phyloP scores from a whole-genome alignment of 2,797 vertebrate species.

The Lophius americanus region DNA sequence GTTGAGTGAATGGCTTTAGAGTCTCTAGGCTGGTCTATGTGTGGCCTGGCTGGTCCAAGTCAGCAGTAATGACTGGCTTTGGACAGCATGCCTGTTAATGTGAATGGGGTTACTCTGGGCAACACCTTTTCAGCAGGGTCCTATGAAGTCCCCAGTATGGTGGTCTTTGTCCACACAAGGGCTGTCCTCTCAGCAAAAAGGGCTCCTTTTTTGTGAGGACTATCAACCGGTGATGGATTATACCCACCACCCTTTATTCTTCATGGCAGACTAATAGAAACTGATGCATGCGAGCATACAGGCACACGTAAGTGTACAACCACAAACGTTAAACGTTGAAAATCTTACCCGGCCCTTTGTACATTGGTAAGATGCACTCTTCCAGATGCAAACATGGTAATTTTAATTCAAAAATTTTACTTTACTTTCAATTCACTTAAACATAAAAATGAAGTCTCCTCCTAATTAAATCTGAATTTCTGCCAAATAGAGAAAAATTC shows the following conservation, averaged over 20 bases:
- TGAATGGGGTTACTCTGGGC: conserved; percentile 85
- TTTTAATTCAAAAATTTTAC: neutral
- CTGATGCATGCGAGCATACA: conserved; percentile 65
- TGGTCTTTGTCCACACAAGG: conserved; percentile 85
- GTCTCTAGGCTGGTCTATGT: conserved; percentile 80
- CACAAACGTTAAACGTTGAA: conserved; percentile 45
- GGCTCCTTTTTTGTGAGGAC: conserved; percentile 81
- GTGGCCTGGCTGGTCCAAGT: conserved; percentile 83
- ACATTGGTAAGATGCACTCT: neutral
- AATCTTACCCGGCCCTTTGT: conserved; percentile 13
- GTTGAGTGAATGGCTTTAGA: conserved; percentile 78
- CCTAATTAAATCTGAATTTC: neutral
- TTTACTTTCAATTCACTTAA: neutral
- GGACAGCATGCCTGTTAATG: conserved; percentile 83
- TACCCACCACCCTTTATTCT: conserved; percentile 78
- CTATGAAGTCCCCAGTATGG: conserved; percentile 85
- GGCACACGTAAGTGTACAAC: conserved; percentile 36
- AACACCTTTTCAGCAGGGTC: conserved; percentile 85
- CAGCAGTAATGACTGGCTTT: conserved; percentile 82
- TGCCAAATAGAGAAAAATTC: conserved; percentile 1
- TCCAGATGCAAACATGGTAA: conserved; percentile 6
- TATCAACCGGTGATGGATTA: conserved; percentile 87
- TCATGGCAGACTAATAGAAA: conserved; percentile 68
- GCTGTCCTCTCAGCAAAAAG: conserved; percentile 85
- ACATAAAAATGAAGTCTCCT: neutral